Evolutionary conservation across 2,888 invertebrate genomes (phyloP).

Genomic region (Clunio marinus): DNA sequence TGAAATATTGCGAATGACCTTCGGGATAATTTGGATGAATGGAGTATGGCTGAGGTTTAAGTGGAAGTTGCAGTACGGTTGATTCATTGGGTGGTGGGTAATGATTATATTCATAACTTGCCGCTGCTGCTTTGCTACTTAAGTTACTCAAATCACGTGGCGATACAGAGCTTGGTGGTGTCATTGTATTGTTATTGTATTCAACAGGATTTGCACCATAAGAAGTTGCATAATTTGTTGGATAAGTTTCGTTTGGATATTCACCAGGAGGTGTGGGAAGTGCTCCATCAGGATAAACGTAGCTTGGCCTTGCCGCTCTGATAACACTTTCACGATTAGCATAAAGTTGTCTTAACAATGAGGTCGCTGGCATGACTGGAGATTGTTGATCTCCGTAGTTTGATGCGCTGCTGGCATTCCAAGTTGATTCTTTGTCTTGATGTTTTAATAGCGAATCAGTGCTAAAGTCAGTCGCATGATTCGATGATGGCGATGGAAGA

Average conservation of each 20-base stretch:
- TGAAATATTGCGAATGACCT: conserved; percentile 83
- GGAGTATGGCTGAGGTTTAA: conserved; percentile 87
- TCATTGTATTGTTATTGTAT: conserved; percentile 89
- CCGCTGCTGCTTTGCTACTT: conserved; percentile 50
- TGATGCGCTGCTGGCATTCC: conserved; percentile 66
- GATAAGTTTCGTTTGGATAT: conserved; percentile 48
- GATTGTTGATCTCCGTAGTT: conserved; percentile 53
- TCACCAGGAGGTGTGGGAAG: conserved; percentile 85
- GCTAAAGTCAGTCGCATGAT: conserved; percentile 78
- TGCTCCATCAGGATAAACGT: conserved; percentile 48
- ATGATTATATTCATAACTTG: conserved; percentile 49
- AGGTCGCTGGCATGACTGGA: conserved; percentile 75
- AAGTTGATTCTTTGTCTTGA: conserved; percentile 57
- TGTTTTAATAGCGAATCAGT: conserved; percentile 79
- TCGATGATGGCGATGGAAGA: conserved; percentile 59
- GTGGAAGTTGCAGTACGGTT: conserved; percentile 73
- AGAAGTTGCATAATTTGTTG: conserved; percentile 46
- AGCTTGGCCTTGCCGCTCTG: conserved; percentile 58
- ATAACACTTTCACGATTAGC: conserved; percentile 94
- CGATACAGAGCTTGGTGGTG: conserved; percentile 92
- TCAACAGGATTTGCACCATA: conserved; percentile 50
- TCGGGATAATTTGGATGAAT: conserved; percentile 63
- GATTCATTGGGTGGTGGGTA: conserved; percentile 54
- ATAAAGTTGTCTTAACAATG: conserved; percentile 81
- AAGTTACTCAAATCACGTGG: conserved; percentile 76